These are phyloP conservation scores for Habropoda laboriosa DNA, from an alignment of 1,140 invertebrate species.

Conservation along the genomic window DNA sequence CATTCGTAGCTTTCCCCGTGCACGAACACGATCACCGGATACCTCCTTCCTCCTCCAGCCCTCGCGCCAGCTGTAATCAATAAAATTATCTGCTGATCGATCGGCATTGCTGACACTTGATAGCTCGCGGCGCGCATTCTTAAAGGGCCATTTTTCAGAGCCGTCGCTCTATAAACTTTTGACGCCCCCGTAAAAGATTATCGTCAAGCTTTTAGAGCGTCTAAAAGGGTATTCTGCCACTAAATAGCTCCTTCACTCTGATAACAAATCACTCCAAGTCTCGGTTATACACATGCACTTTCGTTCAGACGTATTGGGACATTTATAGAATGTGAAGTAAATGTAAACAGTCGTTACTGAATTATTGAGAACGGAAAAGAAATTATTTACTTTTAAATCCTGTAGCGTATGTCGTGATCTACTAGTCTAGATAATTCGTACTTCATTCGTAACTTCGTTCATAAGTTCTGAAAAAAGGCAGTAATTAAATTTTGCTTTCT, in stretches of 20 bases:
- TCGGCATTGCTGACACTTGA: conserved; percentile 59
- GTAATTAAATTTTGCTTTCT: too few species aligned
- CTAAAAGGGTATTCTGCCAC: not conserved
- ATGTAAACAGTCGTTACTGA: too few species aligned
- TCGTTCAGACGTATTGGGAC: too few species aligned
- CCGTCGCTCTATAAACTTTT: conserved; percentile 57
- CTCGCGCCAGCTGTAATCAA: conserved; percentile 86
- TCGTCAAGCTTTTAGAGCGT: not conserved
- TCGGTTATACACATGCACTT: too few species aligned
- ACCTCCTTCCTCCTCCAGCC: conserved; percentile 84
- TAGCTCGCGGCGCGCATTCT: conserved; percentile 53
- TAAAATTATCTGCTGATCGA: conserved; percentile 76
- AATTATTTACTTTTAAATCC: too few species aligned
- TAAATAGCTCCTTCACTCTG: not conserved
- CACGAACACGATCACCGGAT: conserved; percentile 96
- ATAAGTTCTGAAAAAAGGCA: too few species aligned
- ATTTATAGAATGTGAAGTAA: too few species aligned
- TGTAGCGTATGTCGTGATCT: too few species aligned
- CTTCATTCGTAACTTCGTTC: too few species aligned
- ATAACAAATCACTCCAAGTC: conserved; percentile 9
- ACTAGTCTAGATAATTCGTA: too few species aligned
- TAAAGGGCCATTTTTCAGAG: conserved; percentile 64
- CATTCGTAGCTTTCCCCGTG: conserved; percentile 98
- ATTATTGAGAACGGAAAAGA: too few species aligned
- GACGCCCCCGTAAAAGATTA: conserved; percentile 61